phyloP scores from a whole-genome alignment of 1,140 invertebrate genomes.

The Adelges cooleyi region DNA sequence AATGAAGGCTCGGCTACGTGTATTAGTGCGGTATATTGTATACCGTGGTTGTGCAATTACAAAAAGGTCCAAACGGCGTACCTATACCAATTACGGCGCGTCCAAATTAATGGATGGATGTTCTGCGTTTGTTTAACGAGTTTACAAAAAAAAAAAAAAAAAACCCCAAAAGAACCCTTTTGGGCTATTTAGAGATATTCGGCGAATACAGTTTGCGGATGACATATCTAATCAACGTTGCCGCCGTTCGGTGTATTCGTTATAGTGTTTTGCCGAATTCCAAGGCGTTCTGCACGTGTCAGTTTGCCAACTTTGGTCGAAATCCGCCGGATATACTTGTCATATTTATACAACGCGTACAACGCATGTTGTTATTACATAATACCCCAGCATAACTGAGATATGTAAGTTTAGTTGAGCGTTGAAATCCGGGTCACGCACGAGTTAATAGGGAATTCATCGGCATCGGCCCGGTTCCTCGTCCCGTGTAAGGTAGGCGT shows the following conservation, averaged over 20 bases:
- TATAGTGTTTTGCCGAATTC: background rate
- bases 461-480: no score
- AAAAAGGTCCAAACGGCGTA: background rate
- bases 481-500: no score
- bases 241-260: background rate
- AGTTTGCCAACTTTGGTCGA: constrained; percentile 15
- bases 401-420: constrained; percentile 15
- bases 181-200: background rate
- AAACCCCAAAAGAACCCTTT: background rate
- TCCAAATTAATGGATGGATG: constrained; percentile 20
- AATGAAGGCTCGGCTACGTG: background rate
- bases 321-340: background rate
- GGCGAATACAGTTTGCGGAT: background rate
- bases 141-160: constrained; percentile 10
- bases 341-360: no score
- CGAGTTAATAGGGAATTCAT: constrained; percentile 14
- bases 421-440: constrained; percentile 23
- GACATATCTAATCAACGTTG: constrained; percentile 12
- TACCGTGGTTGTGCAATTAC: constrained; percentile 1
- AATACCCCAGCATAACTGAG: no score
- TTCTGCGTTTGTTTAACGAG: constrained; percentile 15
- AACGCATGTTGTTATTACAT: no score
- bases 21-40: no score
- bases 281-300: constrained; percentile 16
- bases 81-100: background rate